Conservation (phyloP, 2,888 invertebrate genomes). For the Eupithecia vulgata region DNA sequence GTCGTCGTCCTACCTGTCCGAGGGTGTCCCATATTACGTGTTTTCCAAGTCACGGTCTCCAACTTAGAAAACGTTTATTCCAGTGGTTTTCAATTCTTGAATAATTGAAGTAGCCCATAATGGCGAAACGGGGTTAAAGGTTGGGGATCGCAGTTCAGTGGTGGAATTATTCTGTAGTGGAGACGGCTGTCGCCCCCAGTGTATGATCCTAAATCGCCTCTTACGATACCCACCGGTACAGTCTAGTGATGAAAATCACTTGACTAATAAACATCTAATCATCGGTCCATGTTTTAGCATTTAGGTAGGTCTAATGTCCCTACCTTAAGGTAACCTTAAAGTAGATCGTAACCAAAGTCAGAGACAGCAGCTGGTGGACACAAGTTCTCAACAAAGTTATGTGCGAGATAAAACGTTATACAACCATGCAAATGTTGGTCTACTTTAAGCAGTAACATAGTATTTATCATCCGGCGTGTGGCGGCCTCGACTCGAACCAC, state of each 20-base stretch:
- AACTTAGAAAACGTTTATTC: background rate
- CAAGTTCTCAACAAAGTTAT: background rate
- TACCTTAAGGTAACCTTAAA: no score
- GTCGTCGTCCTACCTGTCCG: background rate
- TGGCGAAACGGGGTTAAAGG: no score
- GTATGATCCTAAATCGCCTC: background rate
- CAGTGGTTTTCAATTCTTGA: background rate
- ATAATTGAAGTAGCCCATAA: no score
- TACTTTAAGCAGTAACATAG: constrained; percentile 14
- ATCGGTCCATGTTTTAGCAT: background rate
- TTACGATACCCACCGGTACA: background rate
- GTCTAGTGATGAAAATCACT: background rate
- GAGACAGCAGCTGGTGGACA: background rate
- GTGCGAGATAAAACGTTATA: constrained; percentile 2
- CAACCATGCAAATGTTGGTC: constrained; percentile 15
- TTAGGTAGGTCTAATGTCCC: no score
- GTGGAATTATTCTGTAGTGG: background rate
- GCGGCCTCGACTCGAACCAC: constrained; percentile 11
- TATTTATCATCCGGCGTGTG: constrained; percentile 11
- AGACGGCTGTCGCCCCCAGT: background rate
- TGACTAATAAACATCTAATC: background rate
- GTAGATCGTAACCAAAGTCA: background rate
- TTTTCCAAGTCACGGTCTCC: background rate
- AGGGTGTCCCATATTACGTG: background rate
- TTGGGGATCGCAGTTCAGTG: no score